Evolutionary conservation across 2,113 vertebrate species (phyloP).

Genomic region (Notiomystis cincta): DNA sequence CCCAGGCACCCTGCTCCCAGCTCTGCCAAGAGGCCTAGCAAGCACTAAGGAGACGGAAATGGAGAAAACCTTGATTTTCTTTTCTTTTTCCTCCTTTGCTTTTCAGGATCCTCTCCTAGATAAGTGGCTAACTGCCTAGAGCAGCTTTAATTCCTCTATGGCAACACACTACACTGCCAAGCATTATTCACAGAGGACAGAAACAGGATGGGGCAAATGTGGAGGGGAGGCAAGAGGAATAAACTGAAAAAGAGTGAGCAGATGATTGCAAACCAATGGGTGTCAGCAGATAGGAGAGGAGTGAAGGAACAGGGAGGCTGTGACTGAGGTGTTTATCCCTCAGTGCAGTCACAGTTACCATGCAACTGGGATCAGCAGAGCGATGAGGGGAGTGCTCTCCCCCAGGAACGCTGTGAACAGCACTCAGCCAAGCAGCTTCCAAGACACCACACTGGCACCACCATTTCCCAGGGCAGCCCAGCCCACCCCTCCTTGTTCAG

Average conservation of each 20-base stretch:
- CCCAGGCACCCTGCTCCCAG: neutral
- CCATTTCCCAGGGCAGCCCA: neutral
- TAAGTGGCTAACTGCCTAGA: neutral
- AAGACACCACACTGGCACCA: neutral
- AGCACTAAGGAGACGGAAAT: neutral
- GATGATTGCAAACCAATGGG: neutral
- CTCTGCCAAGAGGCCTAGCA: neutral
- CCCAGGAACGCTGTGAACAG: neutral
- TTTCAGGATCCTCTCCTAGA: neutral
- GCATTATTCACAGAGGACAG: neutral
- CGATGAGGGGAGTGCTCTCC: rapidly evolving
- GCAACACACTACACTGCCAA: neutral
- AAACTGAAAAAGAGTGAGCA: neutral
- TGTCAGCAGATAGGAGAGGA: neutral
- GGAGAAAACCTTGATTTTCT: neutral
- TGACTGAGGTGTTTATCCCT: neutral
- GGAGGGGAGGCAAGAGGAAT: neutral
- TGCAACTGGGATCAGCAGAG: neutral
- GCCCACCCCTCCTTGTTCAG: neutral
- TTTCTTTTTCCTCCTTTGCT: neutral
- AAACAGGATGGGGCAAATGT: neutral
- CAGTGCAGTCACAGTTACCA: neutral
- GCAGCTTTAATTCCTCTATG: neutral
- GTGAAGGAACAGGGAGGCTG: neutral
- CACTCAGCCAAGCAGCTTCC: neutral